These are phyloP conservation scores for Exocentrus adspersus DNA, from an alignment of 2,888 invertebrate genomes.

Conservation along the genomic window DNA sequence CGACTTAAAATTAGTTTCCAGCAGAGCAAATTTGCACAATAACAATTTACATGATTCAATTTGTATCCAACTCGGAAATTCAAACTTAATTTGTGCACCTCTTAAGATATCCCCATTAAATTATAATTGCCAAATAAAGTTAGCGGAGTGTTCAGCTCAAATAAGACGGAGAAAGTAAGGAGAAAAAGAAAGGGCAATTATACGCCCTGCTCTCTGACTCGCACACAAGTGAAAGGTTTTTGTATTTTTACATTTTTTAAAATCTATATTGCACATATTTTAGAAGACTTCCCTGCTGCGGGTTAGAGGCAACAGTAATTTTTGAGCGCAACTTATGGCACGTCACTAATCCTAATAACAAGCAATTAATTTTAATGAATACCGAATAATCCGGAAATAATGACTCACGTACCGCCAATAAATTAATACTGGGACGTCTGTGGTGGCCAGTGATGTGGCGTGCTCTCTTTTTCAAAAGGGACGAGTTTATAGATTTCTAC, in stretches of 20 bases:
- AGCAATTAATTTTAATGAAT: slow-evolving; percentile 43
- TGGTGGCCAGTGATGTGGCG: slow-evolving; percentile 22
- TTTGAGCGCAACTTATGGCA: slow-evolving; percentile 40
- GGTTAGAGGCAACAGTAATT: slow-evolving; percentile 31
- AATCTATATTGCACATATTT: too few relatives aligned
- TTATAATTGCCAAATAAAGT: slow-evolving; percentile 29
- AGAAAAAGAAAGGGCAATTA: not conserved
- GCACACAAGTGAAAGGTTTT: too few relatives aligned
- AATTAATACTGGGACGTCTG: slow-evolving; percentile 43
- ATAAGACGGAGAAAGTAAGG: not conserved
- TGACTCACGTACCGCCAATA: slow-evolving; percentile 49
- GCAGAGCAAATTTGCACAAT: slow-evolving; percentile 41
- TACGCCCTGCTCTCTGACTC: not conserved
- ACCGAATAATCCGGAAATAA: slow-evolving; percentile 52
- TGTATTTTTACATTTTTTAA: too few relatives aligned
- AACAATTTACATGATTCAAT: slow-evolving; percentile 43
- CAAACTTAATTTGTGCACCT: slow-evolving; percentile 38
- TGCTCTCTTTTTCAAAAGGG: not conserved
- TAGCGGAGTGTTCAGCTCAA: not conserved
- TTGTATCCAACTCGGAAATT: slow-evolving; percentile 35
- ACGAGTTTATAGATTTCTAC: not conserved
- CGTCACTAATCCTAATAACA: slow-evolving; percentile 40
- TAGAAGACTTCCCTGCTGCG: too few relatives aligned
- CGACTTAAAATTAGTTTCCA: slow-evolving; percentile 39
- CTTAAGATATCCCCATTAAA: slow-evolving; percentile 34